Conservation (phyloP, 2,113 vertebrate genomes). For the Osmerus mordax region DNA sequence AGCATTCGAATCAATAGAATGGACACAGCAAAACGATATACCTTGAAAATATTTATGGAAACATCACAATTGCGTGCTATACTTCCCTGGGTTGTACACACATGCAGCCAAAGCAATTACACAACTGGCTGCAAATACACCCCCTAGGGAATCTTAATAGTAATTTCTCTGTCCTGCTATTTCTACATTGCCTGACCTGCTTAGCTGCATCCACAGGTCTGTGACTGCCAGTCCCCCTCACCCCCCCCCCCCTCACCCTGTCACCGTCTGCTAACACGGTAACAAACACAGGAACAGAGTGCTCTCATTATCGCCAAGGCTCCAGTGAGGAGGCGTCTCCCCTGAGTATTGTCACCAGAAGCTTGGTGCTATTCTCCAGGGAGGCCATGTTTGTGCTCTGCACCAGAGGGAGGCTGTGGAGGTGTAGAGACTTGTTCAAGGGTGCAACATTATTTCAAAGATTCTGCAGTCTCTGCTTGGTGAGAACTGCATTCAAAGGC, state of each 20-base stretch:
- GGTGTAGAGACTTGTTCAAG: no score
- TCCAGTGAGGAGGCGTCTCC: neutral
- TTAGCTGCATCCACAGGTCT: neutral
- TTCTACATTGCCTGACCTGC: neutral
- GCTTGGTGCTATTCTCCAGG: slow-evolving; percentile 4
- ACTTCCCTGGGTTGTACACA: no score
- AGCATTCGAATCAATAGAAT: neutral
- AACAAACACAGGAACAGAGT: slow-evolving; percentile 19
- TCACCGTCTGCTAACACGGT: neutral
- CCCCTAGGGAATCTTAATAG: no score
- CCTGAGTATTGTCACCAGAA: slow-evolving; percentile 20
- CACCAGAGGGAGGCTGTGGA: slow-evolving; percentile 2
- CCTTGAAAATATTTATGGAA: no score
- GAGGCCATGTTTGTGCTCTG: neutral
- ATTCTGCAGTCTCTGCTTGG: no score
- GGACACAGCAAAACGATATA: neutral
- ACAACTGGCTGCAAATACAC: no score
- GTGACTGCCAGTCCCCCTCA: neutral
- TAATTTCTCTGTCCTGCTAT: neutral
- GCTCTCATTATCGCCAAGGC: slow-evolving; percentile 28
- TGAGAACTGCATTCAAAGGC: no score
- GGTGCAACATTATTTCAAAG: no score
- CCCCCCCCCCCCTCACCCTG: neutral
- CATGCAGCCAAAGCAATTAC: no score
- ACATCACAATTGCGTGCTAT: no score